Conservation (phyloP, 2,113 vertebrate species). For the Zapus hudsonius region DNA sequence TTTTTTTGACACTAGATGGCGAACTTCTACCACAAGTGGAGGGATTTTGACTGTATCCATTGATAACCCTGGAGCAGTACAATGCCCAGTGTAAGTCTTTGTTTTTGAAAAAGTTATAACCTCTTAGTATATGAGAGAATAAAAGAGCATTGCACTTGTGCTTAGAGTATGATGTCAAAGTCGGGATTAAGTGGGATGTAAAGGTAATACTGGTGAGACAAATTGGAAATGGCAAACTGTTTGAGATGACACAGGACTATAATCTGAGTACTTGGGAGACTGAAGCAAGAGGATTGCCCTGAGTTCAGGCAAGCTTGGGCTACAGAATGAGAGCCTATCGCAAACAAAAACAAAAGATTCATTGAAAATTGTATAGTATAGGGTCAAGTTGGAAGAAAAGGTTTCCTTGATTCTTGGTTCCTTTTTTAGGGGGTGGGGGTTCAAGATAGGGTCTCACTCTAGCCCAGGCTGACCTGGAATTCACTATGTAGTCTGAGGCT, state of each 20-base stretch:
- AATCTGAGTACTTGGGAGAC: not conserved
- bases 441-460: too few species aligned
- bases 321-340: not conserved
- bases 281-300: not conserved
- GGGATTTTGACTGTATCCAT: constrained; percentile 96
- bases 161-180: not conserved
- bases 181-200: constrained; percentile 12
- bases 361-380: not conserved
- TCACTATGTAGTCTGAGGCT: too few species aligned
- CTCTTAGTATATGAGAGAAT: not conserved
- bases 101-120: not conserved
- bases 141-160: not conserved
- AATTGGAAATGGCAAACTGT: not conserved
- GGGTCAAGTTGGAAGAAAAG: constrained; percentile 40
- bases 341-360: not conserved
- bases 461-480: too few species aligned
- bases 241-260: not conserved
- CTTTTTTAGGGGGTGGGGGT: too few species aligned
- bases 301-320: not conserved
- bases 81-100: constrained; percentile 90
- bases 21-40: constrained; percentile 89
- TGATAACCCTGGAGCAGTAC: constrained; percentile 95
- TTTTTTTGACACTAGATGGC: constrained; percentile 90
- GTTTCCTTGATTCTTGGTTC: not conserved
- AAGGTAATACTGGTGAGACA: constrained; percentile 22